Conservation (phyloP, 2,797 vertebrate genomes). For the Enteromius viviparus region DNA sequence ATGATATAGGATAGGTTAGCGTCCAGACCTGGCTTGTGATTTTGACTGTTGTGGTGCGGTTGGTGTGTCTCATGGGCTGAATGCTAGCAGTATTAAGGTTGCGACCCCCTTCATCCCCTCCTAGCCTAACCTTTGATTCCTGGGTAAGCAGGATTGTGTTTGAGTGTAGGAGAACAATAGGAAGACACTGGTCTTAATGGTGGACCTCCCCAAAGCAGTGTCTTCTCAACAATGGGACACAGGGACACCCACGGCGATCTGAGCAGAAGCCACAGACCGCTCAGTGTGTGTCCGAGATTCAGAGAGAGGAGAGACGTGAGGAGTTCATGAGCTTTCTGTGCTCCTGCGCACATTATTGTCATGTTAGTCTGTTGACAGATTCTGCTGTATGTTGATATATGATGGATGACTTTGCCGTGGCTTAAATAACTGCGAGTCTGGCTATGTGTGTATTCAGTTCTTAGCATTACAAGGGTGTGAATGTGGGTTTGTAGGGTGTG, state of each 20-base stretch:
- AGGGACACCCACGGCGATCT: conserved; percentile 69
- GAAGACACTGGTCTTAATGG: conserved; percentile 68
- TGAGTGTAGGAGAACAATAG: conserved; percentile 62
- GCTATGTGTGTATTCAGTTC: conserved; percentile 3
- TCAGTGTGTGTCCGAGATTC: conserved; percentile 54
- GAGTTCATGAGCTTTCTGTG: conserved; percentile 57
- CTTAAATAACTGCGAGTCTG: conserved; percentile 1
- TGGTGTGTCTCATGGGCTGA: conserved; percentile 48
- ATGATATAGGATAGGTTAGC: neutral
- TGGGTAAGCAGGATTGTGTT: conserved; percentile 64
- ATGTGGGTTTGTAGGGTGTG: conserved; percentile 25
- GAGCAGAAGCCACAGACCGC: conserved; percentile 58
- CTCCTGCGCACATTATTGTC: conserved; percentile 4
- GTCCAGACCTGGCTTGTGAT: conserved; percentile 31
- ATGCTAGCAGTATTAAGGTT: conserved; percentile 60
- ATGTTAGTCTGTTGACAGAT: neutral
- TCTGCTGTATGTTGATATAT: conserved; percentile 27
- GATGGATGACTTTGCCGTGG: conserved; percentile 24
- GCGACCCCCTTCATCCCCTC: conserved; percentile 59
- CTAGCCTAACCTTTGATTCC: conserved; percentile 61
- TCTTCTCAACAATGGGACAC: conserved; percentile 60
- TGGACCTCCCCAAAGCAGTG: conserved; percentile 66
- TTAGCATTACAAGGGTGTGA: conserved; percentile 31
- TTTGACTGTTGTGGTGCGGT: conserved; percentile 14
- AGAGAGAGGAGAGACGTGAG: conserved; percentile 43